Evolutionary conservation across 1,140 invertebrate genomes (phyloP).

Genomic region (Pseudomyrmex concolor): DNA sequence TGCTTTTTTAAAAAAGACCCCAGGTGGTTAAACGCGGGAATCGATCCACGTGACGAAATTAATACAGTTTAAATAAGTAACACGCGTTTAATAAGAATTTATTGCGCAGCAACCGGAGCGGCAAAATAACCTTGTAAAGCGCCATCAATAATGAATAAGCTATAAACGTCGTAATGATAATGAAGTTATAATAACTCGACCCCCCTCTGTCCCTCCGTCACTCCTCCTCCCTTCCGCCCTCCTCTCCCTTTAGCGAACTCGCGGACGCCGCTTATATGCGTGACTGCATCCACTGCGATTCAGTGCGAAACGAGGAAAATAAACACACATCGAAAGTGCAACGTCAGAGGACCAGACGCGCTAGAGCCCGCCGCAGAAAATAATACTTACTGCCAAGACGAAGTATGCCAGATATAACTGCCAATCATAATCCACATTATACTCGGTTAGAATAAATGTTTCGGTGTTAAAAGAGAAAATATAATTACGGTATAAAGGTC

Average conservation of each 20-base stretch:
- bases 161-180: slow-evolving; percentile 62
- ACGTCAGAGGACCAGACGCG: slow-evolving; percentile 25
- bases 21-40: slow-evolving; percentile 49
- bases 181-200: slow-evolving; percentile 60
- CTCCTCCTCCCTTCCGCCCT: not conserved
- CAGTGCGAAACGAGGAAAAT: slow-evolving; percentile 55
- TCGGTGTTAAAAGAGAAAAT: not conserved
- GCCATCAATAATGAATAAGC: slow-evolving; percentile 61
- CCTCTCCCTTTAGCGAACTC: not conserved
- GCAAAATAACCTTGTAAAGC: slow-evolving; percentile 56
- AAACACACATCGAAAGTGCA: slow-evolving; percentile 53
- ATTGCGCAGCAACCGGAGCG: slow-evolving; percentile 44
- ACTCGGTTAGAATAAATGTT: not conserved
- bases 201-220: slow-evolving; percentile 18
- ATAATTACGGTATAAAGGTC: not conserved
- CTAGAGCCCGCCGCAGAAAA: slow-evolving; percentile 34
- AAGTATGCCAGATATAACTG: not conserved
- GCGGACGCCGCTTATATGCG: slow-evolving; percentile 42
- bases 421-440: not conserved
- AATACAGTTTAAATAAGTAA: slow-evolving; percentile 61
- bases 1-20: slow-evolving; percentile 39
- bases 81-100: slow-evolving; percentile 60
- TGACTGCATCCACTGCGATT: slow-evolving; percentile 51
- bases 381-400: not conserved
- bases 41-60: slow-evolving; percentile 54